Evolutionary conservation across 2,888 invertebrate species (phyloP).

Genomic region (Vanessa cardui): DNA sequence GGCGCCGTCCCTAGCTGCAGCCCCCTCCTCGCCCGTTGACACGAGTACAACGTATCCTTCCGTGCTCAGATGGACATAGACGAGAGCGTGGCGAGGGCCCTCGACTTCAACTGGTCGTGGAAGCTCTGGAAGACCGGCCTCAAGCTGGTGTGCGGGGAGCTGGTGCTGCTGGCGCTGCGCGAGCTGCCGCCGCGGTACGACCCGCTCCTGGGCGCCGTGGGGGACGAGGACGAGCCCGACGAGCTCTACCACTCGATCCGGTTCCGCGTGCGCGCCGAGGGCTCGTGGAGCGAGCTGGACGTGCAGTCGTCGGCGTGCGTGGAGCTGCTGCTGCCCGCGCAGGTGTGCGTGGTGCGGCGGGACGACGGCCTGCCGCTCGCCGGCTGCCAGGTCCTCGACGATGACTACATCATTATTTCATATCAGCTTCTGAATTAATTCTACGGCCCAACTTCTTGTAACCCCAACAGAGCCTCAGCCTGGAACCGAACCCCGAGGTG

Average conservation of each 20-base stretch:
- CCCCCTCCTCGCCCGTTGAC: no score
- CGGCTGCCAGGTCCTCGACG: conserved; percentile 72
- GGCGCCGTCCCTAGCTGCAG: no score
- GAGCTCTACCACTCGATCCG: conserved; percentile 63
- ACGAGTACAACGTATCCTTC: no score
- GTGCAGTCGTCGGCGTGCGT: conserved; percentile 90
- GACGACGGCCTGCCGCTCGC: conserved; percentile 76
- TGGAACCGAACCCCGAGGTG: conserved; percentile 91
- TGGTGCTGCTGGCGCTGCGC: conserved; percentile 90
- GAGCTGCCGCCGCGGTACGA: conserved; percentile 86
- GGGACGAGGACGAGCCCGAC: conserved; percentile 48
- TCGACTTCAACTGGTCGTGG: conserved; percentile 93
- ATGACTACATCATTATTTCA: no score
- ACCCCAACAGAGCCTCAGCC: conserved; percentile 84
- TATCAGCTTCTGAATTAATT: no score
- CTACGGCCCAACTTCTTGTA: neutral
- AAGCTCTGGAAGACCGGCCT: conserved; percentile 96
- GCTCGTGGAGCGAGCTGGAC: conserved; percentile 93
- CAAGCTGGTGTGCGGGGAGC: conserved; percentile 91
- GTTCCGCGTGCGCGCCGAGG: conserved; percentile 91
- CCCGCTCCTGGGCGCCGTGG: conserved; percentile 55
- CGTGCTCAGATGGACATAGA: conserved; percentile 81
- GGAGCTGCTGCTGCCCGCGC: conserved; percentile 92
- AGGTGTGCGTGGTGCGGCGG: conserved; percentile 62
- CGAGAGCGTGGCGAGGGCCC: conserved; percentile 81